Evolutionary conservation across 2,797 vertebrate genomes (phyloP).

Genomic region (Acanthopagrus latus): DNA sequence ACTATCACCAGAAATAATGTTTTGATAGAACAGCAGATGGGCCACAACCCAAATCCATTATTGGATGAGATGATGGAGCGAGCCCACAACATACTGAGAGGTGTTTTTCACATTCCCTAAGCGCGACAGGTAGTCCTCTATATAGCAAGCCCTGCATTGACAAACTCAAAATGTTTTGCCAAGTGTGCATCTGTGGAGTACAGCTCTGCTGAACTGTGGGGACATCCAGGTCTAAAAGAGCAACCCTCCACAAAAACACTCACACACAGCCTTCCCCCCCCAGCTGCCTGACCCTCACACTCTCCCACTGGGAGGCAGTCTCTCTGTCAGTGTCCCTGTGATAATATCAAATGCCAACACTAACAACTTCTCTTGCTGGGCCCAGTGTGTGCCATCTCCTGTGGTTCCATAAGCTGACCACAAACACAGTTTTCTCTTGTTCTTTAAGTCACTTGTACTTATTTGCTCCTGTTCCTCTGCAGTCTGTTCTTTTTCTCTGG

Average conservation of each 20-base stretch:
- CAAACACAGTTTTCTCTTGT: conserved; percentile 16
- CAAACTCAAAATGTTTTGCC: conserved; percentile 43
- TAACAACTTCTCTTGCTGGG: conserved; percentile 58
- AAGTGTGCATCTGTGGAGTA: conserved; percentile 28
- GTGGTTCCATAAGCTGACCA: conserved; percentile 26
- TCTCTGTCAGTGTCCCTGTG: conserved; percentile 41
- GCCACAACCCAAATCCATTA: conserved; percentile 62
- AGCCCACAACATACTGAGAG: conserved; percentile 40
- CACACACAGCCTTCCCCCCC: not conserved
- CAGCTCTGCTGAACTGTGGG: conserved; percentile 13
- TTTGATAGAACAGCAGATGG: conserved; percentile 78
- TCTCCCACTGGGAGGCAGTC: conserved; percentile 49
- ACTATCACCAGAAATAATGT: conserved; percentile 69
- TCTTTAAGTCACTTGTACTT: conserved; percentile 4
- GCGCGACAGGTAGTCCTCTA: conserved; percentile 49
- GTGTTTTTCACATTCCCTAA: conserved; percentile 47
- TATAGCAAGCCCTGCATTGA: conserved; percentile 19
- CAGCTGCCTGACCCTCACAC: conserved; percentile 48
- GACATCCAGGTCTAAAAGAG: conserved; percentile 28
- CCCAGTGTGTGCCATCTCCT: conserved; percentile 39
- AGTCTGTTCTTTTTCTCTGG: not conserved
- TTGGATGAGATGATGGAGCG: conserved; percentile 58
- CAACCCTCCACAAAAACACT: not conserved
- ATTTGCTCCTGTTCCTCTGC: conserved; percentile 9
- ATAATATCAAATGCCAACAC: conserved; percentile 65